Conservation (phyloP, 2,888 invertebrate species). For the Clivina fossor region DNA sequence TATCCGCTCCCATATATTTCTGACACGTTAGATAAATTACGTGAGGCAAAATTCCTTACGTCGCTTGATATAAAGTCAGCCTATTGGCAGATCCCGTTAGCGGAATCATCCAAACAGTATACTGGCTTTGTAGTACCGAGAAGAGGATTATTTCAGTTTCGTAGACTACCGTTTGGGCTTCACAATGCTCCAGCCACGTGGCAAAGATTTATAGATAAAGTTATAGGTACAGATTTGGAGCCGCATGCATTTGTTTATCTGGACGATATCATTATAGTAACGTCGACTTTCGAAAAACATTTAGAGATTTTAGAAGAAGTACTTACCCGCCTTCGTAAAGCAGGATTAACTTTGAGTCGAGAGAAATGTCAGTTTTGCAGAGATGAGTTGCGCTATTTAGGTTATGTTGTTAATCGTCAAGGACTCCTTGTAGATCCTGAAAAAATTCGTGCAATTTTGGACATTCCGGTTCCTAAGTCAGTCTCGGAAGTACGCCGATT, state of each 20-base stretch:
- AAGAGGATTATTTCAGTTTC: conserved; percentile 19
- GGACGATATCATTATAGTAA: conserved; percentile 33
- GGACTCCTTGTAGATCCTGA: conserved; percentile 37
- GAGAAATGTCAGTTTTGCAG: conserved; percentile 36
- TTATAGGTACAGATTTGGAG: conserved; percentile 22
- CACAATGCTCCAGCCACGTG: conserved; percentile 19
- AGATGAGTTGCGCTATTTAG: conserved; percentile 39
- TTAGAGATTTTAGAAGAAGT: conserved; percentile 16
- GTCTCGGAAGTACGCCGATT: conserved; percentile 24
- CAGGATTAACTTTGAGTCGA: conserved; percentile 36
- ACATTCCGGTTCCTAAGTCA: conserved; percentile 21
- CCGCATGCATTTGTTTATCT: conserved; percentile 26
- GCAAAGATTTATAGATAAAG: conserved; percentile 24
- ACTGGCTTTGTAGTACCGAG: conserved; percentile 8
- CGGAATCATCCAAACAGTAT: conserved; percentile 9
- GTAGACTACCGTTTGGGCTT: conserved; percentile 22
- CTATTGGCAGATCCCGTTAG: conserved; percentile 16
- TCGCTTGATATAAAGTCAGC: conserved; percentile 26
- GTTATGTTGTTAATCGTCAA: conserved; percentile 40
- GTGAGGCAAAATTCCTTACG: conserved; percentile 24
- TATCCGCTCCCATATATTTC: conserved; percentile 7
- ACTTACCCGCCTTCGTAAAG: neutral
- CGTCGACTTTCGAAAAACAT: conserved; percentile 25
- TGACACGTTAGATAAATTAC: neutral
- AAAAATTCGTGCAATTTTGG: conserved; percentile 21